Base-by-base conservation (phyloP, 2,888 invertebrate genomes). In the Rosalia funebris region DNA sequence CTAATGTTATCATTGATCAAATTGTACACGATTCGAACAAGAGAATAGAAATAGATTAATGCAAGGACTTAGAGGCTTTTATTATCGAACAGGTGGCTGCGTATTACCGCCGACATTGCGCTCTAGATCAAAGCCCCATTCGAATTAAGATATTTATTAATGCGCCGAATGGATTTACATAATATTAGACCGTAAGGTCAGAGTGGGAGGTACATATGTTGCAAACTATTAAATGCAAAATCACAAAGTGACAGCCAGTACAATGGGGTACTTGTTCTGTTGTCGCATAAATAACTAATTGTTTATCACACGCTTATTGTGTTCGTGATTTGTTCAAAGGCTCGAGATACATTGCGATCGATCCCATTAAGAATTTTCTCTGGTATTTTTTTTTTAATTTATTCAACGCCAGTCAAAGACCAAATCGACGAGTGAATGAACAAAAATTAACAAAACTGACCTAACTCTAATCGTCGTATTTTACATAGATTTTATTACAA, bases 131-230 rank as follows among this genome's bases (percentile, higher is more conserved):
- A 57, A 57, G 48, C 47, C 11, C 11, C 14, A 32, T 47, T 42
- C 12, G 48, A 60, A 63, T 63, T 63, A 60, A 63, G 60, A 63
- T 63, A 60, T 63, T 60, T 63, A 60, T 60, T 60, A 63, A 60
- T 60, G 57, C 60, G 25, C 53, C 53, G 54, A 60, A 47, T 54
- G 54, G 47, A 60, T 63, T 57, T 57, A 59, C 63, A 63, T 63
- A 59, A 59, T 59, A 60, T 63, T 54, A 57, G 48, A 60, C 60
- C 20, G 48, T 39, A 12, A 44, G 48, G 44, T 52, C 60, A 20
- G 34, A 48, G 63, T 63, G 42, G 63, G 63, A 45, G 63, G 42
- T 31, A 34, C 52, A 34, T 19, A 42, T 45, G 50, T 41, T 37
- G 48, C 36, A 39, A 39, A 34, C 50, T 50, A 57, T 52, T 57